Conservation (phyloP, 2,797 vertebrate species). For the Alfaro cultratus region DNA sequence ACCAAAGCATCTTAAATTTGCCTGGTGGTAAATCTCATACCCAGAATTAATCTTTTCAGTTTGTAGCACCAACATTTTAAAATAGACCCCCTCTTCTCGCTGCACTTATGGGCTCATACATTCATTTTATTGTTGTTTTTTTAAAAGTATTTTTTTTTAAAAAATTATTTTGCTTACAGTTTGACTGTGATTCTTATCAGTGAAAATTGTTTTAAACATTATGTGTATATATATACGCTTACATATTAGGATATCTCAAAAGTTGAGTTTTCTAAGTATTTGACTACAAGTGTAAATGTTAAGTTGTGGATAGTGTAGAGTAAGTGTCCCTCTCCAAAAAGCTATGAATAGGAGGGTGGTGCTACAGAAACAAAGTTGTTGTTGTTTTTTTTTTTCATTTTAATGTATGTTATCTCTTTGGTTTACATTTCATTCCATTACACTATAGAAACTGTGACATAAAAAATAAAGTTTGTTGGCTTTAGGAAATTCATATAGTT, state of each 20-base stretch:
- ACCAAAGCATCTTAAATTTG: not conserved
- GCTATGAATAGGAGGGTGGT: not conserved
- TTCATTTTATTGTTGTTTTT: not conserved
- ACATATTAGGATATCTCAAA: not conserved
- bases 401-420: not conserved
- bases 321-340: not conserved
- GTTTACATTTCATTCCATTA: not conserved
- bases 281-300: not conserved
- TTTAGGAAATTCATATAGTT: not conserved
- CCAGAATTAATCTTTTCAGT: not conserved
- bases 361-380: not conserved
- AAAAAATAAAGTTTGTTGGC: not conserved
- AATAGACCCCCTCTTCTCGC: not conserved
- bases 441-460: not conserved
- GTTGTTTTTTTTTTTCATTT: not conserved
- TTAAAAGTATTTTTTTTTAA: too few species aligned
- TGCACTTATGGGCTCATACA: not conserved
- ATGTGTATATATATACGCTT: too few species aligned
- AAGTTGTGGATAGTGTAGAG: not conserved
- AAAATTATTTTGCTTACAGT: not conserved
- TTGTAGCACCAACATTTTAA: not conserved
- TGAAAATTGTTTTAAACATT: not conserved
- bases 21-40: not conserved
- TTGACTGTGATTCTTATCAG: not conserved
- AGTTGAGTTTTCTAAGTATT: not conserved